phyloP scores from a whole-genome alignment of 2,113 vertebrate genomes.

The Centrocercus urophasianus region DNA sequence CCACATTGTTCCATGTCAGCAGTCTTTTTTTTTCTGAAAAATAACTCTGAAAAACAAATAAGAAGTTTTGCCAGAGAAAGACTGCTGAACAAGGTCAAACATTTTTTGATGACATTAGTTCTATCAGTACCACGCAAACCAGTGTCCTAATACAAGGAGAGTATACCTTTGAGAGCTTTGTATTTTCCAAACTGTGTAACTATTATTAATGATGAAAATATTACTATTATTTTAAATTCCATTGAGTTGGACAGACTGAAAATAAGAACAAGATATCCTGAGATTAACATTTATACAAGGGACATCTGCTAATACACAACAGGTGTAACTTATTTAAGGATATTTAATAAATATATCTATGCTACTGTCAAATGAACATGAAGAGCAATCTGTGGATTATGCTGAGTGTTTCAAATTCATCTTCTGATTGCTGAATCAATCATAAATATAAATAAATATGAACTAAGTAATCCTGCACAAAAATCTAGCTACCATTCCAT shows the following conservation, averaged over 20 bases:
- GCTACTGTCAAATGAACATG: neutral
- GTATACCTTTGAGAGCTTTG: neutral
- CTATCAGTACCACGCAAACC: neutral
- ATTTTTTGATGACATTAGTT: neutral
- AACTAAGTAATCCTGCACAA: neutral
- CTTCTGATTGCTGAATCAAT: neutral
- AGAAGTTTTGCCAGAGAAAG: neutral
- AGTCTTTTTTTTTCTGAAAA: neutral
- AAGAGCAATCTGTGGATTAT: neutral
- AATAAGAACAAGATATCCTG: neutral
- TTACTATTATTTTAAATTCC: neutral
- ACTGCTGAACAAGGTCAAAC: neutral
- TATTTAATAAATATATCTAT: neutral
- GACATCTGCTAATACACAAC: neutral
- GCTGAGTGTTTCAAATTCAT: neutral
- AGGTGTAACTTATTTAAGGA: neutral
- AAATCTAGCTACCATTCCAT: neutral
- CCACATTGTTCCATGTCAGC: neutral
- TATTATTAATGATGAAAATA: neutral
- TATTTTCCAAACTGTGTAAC: neutral
- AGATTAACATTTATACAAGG: neutral
- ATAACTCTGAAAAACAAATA: neutral
- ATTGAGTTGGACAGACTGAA: neutral
- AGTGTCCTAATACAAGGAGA: neutral
- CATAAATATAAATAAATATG: neutral